phyloP scores from a whole-genome alignment of 2,113 vertebrate species.

The Myiozetetes cayanensis region DNA sequence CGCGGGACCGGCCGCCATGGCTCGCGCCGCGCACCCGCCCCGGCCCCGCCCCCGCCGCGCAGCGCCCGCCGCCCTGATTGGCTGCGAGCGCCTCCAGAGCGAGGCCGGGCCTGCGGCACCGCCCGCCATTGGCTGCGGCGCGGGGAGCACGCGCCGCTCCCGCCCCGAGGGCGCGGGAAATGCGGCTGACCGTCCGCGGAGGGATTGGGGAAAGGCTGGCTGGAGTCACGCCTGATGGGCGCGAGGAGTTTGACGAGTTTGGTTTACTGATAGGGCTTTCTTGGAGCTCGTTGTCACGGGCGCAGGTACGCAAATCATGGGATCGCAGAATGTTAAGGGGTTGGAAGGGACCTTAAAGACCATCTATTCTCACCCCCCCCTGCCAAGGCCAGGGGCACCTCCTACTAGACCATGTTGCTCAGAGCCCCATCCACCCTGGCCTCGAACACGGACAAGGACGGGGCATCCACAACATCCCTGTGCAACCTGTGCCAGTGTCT shows the following conservation, averaged over 20 bases:
- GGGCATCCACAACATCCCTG: no score
- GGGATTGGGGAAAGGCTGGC: fast-evolving
- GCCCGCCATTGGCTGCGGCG: not conserved
- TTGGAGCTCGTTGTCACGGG: not conserved
- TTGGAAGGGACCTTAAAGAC: not conserved
- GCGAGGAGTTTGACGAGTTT: fast-evolving
- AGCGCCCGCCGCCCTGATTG: not conserved
- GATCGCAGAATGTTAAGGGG: no score
- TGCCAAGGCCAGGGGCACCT: not conserved
- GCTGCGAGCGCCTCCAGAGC: fast-evolving
- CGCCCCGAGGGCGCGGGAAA: fast-evolving
- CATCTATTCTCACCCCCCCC: not conserved
- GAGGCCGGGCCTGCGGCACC: not conserved
- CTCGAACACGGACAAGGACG: not conserved
- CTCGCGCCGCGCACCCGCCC: fast-evolving
- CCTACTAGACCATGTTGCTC: not conserved
- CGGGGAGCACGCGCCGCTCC: not conserved
- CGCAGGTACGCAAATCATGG: fast-evolving
- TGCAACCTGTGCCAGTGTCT: not conserved
- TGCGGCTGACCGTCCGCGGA: fast-evolving
- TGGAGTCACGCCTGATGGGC: fast-evolving
- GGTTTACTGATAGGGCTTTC: not conserved
- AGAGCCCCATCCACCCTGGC: no score
- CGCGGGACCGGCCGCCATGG: fast-evolving
- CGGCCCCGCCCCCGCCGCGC: not conserved